Base-by-base conservation (phyloP, 2,888 invertebrate genomes). In the Synanthedon vespiformis region DNA sequence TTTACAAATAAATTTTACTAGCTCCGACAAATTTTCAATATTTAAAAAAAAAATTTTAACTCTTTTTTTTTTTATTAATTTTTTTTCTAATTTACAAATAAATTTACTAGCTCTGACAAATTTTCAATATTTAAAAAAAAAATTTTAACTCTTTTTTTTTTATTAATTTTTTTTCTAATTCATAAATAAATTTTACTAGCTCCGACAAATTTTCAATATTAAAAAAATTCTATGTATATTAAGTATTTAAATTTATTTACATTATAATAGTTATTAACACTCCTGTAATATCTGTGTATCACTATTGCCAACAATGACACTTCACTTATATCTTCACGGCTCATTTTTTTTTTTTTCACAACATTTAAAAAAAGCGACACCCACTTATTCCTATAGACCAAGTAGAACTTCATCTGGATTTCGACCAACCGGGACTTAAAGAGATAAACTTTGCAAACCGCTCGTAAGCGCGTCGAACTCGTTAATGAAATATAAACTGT, bases 361-460 rank as follows among this genome's bases (percentile, higher is more conserved):
- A 12, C 13, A 51, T 18, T 44, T 40, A 52, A 53, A 58, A 60
- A 61, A 58, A 59, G 10, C 34, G 10, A 55, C 54, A 67, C 80
- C 83, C 69, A 85, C 85, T 79, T 74, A 68, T 80, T 74, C 61
- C 73, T 77, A 68, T 84, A 85, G 57, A 77, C 63, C 61, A 84
- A 67, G 58, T 74, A 81, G 54, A 81, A 83, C 64, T 73, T 79
- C 84, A 83, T 83, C 62, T 56, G 63, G 34, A 34, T 34, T 63
- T 56, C 64, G 68, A 67, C 64, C 62, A 62, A 62, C 61, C 61
- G 34, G 16, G 48, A 34, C 12, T 50, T 14, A 51, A 56, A 57
- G 57, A 58, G 61, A 57, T 54, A 59, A 56, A 57, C 56, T 51
- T 22, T 55, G 53, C 53, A 55, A 58, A 57, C 60, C 58, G 57